These are phyloP conservation scores for Trachymyrmex cornetzi DNA, from an alignment of 1,140 invertebrate species.

Conservation along the genomic window DNA sequence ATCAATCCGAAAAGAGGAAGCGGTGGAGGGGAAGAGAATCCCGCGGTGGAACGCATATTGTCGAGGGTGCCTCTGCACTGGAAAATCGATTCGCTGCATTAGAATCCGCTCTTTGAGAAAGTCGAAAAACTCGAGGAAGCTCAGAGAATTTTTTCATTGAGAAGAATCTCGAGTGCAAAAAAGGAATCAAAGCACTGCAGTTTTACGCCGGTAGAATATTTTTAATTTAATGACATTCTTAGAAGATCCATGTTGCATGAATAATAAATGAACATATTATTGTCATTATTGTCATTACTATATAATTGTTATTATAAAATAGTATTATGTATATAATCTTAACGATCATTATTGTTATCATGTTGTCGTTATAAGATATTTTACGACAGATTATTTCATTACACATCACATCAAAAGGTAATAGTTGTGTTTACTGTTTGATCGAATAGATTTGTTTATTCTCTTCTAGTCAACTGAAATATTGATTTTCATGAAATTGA, in stretches of 20 bases:
- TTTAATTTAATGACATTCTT: background rate
- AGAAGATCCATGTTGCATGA: background rate
- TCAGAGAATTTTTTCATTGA: constrained; percentile 13
- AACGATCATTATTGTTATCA: background rate
- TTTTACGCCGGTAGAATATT: background rate
- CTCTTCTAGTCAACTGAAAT: background rate
- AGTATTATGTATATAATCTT: background rate
- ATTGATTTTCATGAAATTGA: constrained; percentile 19
- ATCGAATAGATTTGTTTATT: background rate
- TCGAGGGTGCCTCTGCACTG: constrained; percentile 17
- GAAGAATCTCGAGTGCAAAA: background rate
- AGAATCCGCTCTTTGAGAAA: constrained; percentile 30
- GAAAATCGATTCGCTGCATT: constrained; percentile 21
- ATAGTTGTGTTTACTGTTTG: background rate
- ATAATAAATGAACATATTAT: background rate
- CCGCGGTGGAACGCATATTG: constrained; percentile 43
- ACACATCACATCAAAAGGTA: background rate
- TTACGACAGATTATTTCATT: background rate
- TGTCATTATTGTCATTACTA: background rate
- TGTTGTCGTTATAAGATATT: background rate
- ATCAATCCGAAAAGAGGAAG: background rate
- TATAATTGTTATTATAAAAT: background rate
- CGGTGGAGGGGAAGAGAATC: background rate
- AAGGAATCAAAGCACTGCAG: background rate
- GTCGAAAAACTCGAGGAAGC: background rate